Percentiles rank a stretch among this genome's conserved stretches.
These are phyloP conservation scores for Desmophyllum pertusum DNA, from an alignment of 92 coral and sea anemone genomes.

Conservation along the genomic window DNA sequence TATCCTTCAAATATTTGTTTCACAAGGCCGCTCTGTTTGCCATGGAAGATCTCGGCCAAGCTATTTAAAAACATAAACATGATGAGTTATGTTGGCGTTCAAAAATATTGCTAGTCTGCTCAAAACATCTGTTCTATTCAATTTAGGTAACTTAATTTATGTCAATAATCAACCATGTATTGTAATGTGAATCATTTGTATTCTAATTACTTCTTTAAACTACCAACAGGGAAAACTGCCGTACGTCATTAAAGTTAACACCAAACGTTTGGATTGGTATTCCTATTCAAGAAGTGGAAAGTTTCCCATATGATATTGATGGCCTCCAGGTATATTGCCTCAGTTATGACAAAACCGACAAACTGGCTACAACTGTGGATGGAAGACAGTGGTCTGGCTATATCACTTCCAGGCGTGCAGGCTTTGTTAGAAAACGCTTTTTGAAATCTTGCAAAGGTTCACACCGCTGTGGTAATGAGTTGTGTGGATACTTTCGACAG, in stretches of 20 bases:
- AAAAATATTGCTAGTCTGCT: too few relatives aligned
- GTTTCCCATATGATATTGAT: conserved; percentile 60
- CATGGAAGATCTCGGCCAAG: too few relatives aligned
- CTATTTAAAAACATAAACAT: too few relatives aligned
- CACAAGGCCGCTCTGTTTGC: too few relatives aligned
- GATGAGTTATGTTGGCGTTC: too few relatives aligned
- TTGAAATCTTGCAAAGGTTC: conserved; percentile 63
- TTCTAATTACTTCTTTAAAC: neutral
- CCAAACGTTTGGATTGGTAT: conserved; percentile 55
- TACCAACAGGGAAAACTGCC: neutral
- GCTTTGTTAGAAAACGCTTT: conserved; percentile 39
- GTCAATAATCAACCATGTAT: too few relatives aligned
- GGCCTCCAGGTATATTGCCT: conserved; percentile 35
- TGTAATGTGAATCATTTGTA: neutral
- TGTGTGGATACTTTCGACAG: conserved; percentile 49
- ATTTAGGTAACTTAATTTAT: too few relatives aligned
- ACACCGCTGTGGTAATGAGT: conserved; percentile 51
- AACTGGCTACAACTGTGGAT: conserved; percentile 46
- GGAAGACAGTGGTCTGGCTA: conserved; percentile 53
- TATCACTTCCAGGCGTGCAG: conserved; percentile 45
- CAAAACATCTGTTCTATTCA: too few relatives aligned
- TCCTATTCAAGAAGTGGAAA: conserved; percentile 41
- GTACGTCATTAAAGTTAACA: conserved; percentile 9
- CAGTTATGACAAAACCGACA: conserved; percentile 33
- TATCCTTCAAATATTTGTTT: too few relatives aligned